These are phyloP conservation scores for Gallirallus australis DNA, from an alignment of 2,797 vertebrate species.

Conservation along the genomic window DNA sequence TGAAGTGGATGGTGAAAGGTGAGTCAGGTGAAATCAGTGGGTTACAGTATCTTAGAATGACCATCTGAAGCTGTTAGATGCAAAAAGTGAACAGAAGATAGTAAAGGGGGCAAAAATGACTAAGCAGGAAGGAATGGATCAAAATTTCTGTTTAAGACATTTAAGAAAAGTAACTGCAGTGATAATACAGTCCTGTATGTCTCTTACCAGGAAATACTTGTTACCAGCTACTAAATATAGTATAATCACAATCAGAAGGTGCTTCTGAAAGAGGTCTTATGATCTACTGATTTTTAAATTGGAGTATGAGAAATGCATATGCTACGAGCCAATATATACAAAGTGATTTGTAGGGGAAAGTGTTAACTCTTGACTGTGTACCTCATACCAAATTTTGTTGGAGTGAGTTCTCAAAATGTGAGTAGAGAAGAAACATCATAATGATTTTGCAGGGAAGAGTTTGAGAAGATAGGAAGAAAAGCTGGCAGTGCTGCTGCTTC, in stretches of 20 bases:
- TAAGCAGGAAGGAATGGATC: neutral
- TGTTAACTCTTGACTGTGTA: neutral
- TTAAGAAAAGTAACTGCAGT: neutral
- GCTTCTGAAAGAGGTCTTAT: neutral
- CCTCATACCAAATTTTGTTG: neutral
- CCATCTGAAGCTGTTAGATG: neutral
- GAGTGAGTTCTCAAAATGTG: neutral
- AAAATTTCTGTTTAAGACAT: neutral
- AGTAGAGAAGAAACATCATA: neutral
- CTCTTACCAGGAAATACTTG: neutral
- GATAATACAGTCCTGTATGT: neutral
- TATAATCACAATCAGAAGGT: neutral
- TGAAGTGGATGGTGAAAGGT: neutral
- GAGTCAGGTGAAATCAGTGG: neutral
- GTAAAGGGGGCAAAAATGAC: neutral
- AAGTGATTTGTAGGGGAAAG: neutral
- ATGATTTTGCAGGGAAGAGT: neutral
- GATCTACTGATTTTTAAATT: neutral
- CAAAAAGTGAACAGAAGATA: neutral
- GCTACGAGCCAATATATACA: accelerated
- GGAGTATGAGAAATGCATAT: neutral
- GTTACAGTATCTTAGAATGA: neutral
- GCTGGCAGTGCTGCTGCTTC: neutral
- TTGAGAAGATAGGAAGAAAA: neutral
- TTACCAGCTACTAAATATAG: neutral